A percentile compares a stretch with the other conserved stretches of the same genome.
These are phyloP conservation scores for Anthopleura sola DNA, from an alignment of 64 coral and sea anemone genomes.

Conservation along the genomic window DNA sequence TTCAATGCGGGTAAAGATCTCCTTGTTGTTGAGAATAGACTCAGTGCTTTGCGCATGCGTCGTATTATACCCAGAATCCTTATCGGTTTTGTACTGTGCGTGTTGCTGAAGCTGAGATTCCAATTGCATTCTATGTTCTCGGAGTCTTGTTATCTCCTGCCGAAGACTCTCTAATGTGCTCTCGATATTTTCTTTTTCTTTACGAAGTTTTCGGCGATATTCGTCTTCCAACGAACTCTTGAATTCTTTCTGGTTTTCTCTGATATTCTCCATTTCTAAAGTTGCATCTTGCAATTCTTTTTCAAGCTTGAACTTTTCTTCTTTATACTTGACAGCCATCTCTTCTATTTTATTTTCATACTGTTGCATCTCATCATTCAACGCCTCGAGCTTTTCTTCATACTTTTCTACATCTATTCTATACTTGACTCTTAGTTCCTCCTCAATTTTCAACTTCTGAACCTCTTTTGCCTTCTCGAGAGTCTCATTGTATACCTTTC, in stretches of 20 bases:
- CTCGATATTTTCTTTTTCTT: constrained; percentile 84
- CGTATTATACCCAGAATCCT: constrained; percentile 6
- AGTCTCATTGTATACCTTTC: constrained; percentile 45
- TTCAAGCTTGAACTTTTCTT: constrained; percentile 65
- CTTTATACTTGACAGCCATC: constrained; percentile 54
- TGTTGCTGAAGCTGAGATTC: constrained; percentile 53
- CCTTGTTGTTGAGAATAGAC: constrained; percentile 12
- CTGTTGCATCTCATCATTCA: constrained; percentile 60
- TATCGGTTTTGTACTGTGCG: not conserved
- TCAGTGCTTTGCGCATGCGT: not conserved
- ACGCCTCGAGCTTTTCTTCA: constrained; percentile 32
- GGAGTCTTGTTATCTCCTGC: constrained; percentile 58
- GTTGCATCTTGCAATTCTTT: constrained; percentile 40
- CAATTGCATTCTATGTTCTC: constrained; percentile 59
- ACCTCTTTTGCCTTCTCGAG: constrained; percentile 64
- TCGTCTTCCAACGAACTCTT: constrained; percentile 42
- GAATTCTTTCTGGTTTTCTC: constrained; percentile 46
- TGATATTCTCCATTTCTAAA: constrained; percentile 48
- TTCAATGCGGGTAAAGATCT: constrained; percentile 45
- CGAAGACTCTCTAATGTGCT: constrained; percentile 58
- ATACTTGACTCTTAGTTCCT: constrained; percentile 64
- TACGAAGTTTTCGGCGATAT: constrained; percentile 47
- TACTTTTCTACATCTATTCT: constrained; percentile 36
- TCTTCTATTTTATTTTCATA: constrained; percentile 57
- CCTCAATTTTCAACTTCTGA: constrained; percentile 64